These are phyloP conservation scores for Tenthredo notha DNA, from an alignment of 2,888 invertebrate genomes.

Conservation along the genomic window DNA sequence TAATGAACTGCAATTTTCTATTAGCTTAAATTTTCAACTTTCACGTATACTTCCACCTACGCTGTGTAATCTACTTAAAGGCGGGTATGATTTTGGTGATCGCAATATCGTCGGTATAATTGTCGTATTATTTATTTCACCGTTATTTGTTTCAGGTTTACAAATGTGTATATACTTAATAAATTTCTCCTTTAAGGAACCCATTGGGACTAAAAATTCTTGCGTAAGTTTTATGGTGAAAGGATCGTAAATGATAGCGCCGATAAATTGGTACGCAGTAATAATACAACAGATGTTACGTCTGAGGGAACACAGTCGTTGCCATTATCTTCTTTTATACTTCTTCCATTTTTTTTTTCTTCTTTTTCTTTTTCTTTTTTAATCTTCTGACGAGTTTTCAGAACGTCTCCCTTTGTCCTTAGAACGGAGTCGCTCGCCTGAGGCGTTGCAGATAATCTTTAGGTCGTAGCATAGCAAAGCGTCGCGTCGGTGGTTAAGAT, in stretches of 20 bases:
- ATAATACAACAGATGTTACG: constrained; percentile 46
- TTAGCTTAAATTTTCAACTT: background rate
- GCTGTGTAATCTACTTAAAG: background rate
- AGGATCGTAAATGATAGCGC: constrained; percentile 17
- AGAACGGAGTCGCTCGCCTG: constrained; percentile 14
- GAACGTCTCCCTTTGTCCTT: constrained; percentile 38
- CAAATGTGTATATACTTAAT: background rate
- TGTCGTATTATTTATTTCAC: constrained; percentile 5
- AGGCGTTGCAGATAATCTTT: constrained; percentile 29
- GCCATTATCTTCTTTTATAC: constrained; percentile 17
- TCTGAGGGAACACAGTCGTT: constrained; percentile 23
- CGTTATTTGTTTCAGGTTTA: background rate
- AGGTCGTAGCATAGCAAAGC: background rate
- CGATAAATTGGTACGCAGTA: constrained; percentile 35
- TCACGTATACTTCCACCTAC: background rate
- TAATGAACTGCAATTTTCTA: background rate
- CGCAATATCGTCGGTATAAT: background rate
- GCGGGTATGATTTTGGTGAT: background rate
- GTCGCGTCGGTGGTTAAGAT: constrained; percentile 24
- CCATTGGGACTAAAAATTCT: constrained; percentile 5
- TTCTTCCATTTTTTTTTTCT: background rate
- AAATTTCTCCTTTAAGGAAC: background rate
- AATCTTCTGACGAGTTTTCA: constrained; percentile 39
- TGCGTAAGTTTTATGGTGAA: constrained; percentile 21
- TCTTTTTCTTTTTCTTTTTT: background rate